These are phyloP conservation scores for Euspilapteryx auroguttella DNA, from an alignment of 2,888 invertebrate genomes.

Conservation along the genomic window DNA sequence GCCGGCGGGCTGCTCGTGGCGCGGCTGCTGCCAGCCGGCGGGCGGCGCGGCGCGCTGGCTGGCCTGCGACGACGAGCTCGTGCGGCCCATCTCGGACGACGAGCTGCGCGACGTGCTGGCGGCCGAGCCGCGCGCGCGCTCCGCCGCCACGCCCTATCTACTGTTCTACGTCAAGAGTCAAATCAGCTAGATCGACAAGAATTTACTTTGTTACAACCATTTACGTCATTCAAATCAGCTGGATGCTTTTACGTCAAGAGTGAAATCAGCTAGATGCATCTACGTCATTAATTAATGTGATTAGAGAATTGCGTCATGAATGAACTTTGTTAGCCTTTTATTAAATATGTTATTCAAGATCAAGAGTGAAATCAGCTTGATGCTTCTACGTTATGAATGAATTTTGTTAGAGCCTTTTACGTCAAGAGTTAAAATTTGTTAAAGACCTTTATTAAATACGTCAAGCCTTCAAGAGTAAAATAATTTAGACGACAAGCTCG, in stretches of 20 bases:
- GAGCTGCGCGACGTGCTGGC: constrained; percentile 80
- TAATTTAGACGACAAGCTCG: too few species aligned
- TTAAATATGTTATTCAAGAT: too few species aligned
- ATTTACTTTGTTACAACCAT: too few species aligned
- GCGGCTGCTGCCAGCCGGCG: constrained; percentile 59
- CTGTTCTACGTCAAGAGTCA: constrained; percentile 77
- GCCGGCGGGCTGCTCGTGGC: constrained; percentile 52
- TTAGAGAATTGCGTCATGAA: not conserved
- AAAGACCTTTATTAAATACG: too few species aligned
- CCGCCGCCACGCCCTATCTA: constrained; percentile 84
- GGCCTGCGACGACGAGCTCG: constrained; percentile 87
- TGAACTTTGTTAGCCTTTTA: not conserved
- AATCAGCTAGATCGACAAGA: constrained; percentile 24
- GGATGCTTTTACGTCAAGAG: constrained; percentile 70
- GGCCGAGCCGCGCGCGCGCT: constrained; percentile 68
- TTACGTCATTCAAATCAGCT: too few species aligned
- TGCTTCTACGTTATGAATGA: too few species aligned
- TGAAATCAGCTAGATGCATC: constrained; percentile 37
- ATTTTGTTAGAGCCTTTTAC: too few species aligned
- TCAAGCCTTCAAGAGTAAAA: too few species aligned
- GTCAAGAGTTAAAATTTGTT: too few species aligned
- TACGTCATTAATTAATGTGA: not conserved
- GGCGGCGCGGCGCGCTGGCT: constrained; percentile 67
- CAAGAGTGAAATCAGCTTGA: too few species aligned
- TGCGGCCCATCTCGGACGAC: constrained; percentile 73